Evolutionary conservation across 2,797 vertebrate species (phyloP), one percentile per base, ranked within the genome.

Genomic region (Oceanodroma leucorhoa): DNA sequence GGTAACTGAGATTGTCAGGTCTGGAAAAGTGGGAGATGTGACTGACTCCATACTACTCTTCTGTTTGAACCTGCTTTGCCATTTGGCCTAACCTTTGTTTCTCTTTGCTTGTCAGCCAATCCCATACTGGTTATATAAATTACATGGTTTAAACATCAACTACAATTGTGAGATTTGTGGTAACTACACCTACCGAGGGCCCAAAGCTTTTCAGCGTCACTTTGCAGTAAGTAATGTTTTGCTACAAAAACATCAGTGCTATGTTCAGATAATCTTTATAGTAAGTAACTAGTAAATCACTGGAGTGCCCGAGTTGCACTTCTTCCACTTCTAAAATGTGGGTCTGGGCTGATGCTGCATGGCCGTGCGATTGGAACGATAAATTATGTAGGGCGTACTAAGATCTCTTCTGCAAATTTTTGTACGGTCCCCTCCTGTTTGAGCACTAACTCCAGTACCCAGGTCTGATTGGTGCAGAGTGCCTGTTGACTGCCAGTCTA

Each of bases 131-230:
- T 88, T 99, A 13, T 99, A 99, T 53, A 99, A 99, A 91, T 98
- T 99, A 10, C 99, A 99, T 1, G 99, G 99, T 6, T 97, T 99
- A 57, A 99, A 99, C 96, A 99, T 99, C 98, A 99, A 99, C 98
- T 99, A 99, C 98, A 99, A 99, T 95, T 99, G 99, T 97, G 99
- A 99, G 98, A 99, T 99, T 58, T 99, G 99, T 93, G 99, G 99
- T 14, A 99, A 99, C 98, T 99, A 99, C 97, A 99, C 99, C 3
- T 99, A 99, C 98, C 97, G 99, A 62, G 99, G 99, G 51, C 99
- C 99, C 87, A 99, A 99, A 92, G 99, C 99, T 32, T 99, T 99
- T 96, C 99, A 99, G 97, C 98, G 99, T 48, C 99, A 99, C 98
- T 99, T 99, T 85, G 99, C 99, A 23, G 99, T 99, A 97, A 93